Conservation (phyloP, 2,888 invertebrate genomes). For the Prostheceraeus crozeri region DNA sequence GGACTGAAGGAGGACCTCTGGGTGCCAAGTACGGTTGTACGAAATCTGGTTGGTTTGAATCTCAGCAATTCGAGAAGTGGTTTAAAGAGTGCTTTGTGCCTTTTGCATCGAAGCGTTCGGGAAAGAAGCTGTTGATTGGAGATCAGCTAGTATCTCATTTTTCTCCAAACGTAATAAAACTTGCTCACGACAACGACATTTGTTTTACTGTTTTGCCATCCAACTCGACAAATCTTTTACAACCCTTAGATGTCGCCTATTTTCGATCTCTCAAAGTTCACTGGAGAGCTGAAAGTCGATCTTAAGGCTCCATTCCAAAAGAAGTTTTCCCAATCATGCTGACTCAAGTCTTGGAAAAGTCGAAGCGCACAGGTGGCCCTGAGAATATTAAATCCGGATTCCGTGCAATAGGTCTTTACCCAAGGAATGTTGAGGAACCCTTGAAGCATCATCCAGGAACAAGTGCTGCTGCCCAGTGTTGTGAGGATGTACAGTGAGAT, state of each 20-base stretch:
- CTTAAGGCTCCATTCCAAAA: conserved; percentile 5
- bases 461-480: conserved; percentile 9
- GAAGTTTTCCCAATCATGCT: conserved; percentile 3
- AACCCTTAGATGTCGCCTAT: conserved; percentile 19
- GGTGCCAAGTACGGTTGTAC: conserved; percentile 16
- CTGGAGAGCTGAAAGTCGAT: conserved; percentile 20
- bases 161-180: conserved; percentile 7
- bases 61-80: neutral
- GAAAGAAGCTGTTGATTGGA: conserved; percentile 16
- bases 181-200: conserved; percentile 14
- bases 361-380: neutral
- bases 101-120: neutral
- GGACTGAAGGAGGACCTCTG: conserved; percentile 15
- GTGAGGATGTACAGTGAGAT: neutral
- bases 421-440: conserved; percentile 16
- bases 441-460: conserved; percentile 7
- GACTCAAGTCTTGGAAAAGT: conserved; percentile 7
- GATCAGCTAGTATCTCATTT: conserved; percentile 1
- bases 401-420: conserved; percentile 5
- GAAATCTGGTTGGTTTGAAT: conserved; percentile 7
- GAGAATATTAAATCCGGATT: too few species aligned
- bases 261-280: conserved; percentile 16
- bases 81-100: conserved; percentile 15
- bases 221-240: conserved; percentile 1
- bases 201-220: conserved; percentile 2